Conservation (phyloP, 2,888 invertebrate genomes). For the Ptychoptera albimana region DNA sequence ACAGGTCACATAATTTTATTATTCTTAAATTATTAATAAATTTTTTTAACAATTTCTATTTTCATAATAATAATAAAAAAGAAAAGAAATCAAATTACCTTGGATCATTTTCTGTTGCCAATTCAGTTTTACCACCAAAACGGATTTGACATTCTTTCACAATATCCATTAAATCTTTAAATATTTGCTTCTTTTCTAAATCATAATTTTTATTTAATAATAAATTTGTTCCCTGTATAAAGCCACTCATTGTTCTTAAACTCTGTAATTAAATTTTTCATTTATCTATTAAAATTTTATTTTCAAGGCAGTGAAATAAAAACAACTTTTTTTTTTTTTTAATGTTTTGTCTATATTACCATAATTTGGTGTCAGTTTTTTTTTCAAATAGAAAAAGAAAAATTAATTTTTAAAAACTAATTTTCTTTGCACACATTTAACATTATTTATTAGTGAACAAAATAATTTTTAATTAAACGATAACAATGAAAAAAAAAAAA, state of each 20-base stretch:
- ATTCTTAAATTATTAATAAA: slow-evolving; percentile 26
- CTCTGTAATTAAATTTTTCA: neutral
- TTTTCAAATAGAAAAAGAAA: no score
- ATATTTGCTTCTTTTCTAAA: slow-evolving; percentile 19
- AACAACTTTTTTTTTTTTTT: no score
- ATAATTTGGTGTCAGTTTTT: no score
- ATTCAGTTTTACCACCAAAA: slow-evolving; percentile 75
- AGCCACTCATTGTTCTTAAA: neutral
- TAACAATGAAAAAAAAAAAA: no score
- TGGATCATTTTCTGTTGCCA: slow-evolving; percentile 78
- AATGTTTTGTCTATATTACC: no score
- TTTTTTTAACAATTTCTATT: neutral
- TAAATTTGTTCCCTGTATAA: neutral
- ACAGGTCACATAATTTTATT: slow-evolving; percentile 47
- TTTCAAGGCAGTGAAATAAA: no score
- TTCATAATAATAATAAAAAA: neutral
- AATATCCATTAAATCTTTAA: slow-evolving; percentile 19
- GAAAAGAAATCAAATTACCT: slow-evolving; percentile 24
- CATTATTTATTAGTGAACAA: no score
- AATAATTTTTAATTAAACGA: no score
- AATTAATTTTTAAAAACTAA: no score
- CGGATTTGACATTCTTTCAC: slow-evolving; percentile 50
- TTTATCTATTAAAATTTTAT: no score
- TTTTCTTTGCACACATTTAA: no score
- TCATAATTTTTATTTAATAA: neutral